Evolutionary conservation across 2,797 vertebrate species (phyloP).

Genomic region (Clarias laeviceps): DNA sequence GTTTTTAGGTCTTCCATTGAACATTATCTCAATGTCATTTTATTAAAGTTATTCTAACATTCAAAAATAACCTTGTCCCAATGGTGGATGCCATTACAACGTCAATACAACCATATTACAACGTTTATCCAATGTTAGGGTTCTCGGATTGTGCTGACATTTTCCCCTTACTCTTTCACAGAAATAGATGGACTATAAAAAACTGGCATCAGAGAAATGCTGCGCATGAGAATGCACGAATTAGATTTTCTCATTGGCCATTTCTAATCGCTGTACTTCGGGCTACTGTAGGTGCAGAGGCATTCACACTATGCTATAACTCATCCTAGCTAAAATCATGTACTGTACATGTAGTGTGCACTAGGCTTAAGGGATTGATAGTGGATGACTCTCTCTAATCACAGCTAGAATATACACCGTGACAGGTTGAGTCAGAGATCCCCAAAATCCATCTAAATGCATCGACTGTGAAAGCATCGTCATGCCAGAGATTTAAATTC

Average conservation of each 20-base stretch:
- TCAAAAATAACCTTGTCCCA: too few species aligned
- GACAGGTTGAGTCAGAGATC: conserved; percentile 9
- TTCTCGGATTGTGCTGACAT: background rate
- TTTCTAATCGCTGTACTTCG: background rate
- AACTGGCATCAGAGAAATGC: background rate
- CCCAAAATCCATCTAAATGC: conserved; percentile 10
- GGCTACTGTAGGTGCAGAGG: background rate
- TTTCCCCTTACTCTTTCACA: background rate
- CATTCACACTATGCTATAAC: background rate
- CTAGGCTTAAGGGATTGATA: background rate
- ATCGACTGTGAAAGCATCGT: conserved; percentile 7
- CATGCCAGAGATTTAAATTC: conserved; percentile 31
- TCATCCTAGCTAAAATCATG: background rate
- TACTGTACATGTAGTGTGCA: too few species aligned
- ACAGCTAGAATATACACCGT: conserved; percentile 16
- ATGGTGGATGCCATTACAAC: too few species aligned
- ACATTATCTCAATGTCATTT: too few species aligned
- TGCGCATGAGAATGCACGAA: background rate
- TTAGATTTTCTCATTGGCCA: background rate
- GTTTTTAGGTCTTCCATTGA: too few species aligned
- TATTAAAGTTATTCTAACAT: too few species aligned
- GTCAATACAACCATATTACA: too few species aligned
- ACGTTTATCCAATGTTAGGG: too few species aligned
- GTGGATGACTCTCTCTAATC: background rate
- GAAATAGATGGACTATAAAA: background rate